Conservation (phyloP, 2,888 invertebrate genomes). For the Bombylius discolor region DNA sequence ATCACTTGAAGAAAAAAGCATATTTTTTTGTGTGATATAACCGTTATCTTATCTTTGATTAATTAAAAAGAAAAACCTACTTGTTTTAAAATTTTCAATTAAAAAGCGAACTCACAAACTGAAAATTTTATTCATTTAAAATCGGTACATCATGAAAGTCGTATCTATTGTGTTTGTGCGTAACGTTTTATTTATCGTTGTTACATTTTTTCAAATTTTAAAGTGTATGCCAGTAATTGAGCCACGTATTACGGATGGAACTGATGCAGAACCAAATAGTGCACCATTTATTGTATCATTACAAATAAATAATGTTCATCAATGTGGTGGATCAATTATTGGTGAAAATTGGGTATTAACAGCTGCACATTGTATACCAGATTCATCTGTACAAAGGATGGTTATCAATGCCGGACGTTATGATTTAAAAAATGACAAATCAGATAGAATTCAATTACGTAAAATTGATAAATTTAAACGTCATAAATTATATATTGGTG, state of each 20-base stretch:
- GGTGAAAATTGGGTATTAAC: constrained; percentile 34
- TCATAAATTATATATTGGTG: constrained; percentile 30
- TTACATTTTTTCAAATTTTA: no score
- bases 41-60: no score
- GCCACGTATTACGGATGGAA: not conserved
- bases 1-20: no score
- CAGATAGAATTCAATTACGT: constrained; percentile 24
- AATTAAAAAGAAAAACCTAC: no score
- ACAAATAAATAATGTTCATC: constrained; percentile 25
- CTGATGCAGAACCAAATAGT: constrained; percentile 27
- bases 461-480: constrained; percentile 27
- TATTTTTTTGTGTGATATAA: no score
- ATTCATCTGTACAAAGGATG: constrained; percentile 21
- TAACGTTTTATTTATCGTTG: no score
- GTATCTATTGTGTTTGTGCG: no score
- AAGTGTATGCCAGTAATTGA: no score
- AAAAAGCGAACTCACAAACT: no score
- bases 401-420: constrained; percentile 31
- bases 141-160: no score
- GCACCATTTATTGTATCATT: constrained; percentile 32
- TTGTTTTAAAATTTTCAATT: no score
- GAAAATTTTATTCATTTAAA: no score
- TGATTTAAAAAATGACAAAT: constrained; percentile 22
- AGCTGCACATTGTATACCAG: constrained; percentile 29
- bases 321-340: constrained; percentile 31